phyloP scores from a whole-genome alignment of 2,113 vertebrate species.

The Spea multiplicata region DNA sequence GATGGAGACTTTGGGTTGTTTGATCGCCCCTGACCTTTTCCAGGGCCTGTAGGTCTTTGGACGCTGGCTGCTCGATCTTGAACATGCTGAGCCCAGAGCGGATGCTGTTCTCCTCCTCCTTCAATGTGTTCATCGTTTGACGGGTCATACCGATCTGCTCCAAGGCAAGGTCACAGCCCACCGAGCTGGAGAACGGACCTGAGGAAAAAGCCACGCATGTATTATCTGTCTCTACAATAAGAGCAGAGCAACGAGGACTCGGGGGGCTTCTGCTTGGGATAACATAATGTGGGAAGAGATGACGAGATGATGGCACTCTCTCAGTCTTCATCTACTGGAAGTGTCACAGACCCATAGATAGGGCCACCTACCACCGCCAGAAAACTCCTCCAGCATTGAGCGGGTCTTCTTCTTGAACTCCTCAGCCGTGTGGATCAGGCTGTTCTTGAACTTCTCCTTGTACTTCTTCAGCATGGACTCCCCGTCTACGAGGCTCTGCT shows the following conservation, averaged over 20 bases:
- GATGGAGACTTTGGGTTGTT: too few relatives aligned
- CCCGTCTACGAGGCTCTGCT: slow-evolving; percentile 74
- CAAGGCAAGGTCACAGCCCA: slow-evolving; percentile 58
- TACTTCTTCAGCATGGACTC: slow-evolving; percentile 70
- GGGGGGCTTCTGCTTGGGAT: too few relatives aligned
- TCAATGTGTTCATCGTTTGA: slow-evolving; percentile 60
- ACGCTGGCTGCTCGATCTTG: slow-evolving; percentile 68
- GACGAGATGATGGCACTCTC: too few relatives aligned
- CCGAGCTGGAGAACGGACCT: slow-evolving; percentile 68
- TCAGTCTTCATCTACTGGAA: too few relatives aligned
- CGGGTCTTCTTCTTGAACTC: slow-evolving; percentile 79
- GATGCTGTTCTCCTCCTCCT: slow-evolving; percentile 66
- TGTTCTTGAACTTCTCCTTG: slow-evolving; percentile 78
- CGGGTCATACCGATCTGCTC: slow-evolving; percentile 58
- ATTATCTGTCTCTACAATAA: too few relatives aligned
- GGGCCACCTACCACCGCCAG: slow-evolving; percentile 60
- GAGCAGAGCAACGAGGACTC: too few relatives aligned
- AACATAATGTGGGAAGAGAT: too few relatives aligned
- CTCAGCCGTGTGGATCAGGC: slow-evolving; percentile 68
- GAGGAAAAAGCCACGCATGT: not conserved
- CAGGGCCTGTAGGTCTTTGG: slow-evolving; percentile 71
- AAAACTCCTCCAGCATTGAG: slow-evolving; percentile 68
- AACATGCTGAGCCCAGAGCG: slow-evolving; percentile 68
- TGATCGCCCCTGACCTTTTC: slow-evolving; percentile 63
- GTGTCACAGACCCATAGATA: too few relatives aligned